Evolutionary conservation across 2,888 invertebrate species (phyloP).

Genomic region (Cataglyphis albicans): DNA sequence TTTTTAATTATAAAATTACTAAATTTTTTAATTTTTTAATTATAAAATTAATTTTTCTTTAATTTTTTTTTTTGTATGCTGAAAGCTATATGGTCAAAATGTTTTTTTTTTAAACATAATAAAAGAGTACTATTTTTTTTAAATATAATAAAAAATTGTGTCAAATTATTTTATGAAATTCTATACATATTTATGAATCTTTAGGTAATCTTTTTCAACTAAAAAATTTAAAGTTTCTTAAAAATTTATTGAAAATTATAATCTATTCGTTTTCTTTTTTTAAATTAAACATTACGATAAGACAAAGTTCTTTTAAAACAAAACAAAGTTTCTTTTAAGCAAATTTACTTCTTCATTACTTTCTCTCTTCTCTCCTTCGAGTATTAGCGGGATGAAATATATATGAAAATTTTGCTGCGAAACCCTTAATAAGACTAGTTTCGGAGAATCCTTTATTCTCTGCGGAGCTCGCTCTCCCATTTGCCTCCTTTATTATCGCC

Average conservation of each 20-base stretch:
- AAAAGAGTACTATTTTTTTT: not conserved
- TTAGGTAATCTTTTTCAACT: not conserved
- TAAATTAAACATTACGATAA: constrained; percentile 29
- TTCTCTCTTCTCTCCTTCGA: not conserved
- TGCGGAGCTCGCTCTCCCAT: constrained; percentile 1
- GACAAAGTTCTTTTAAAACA: constrained; percentile 34
- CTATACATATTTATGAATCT: not conserved
- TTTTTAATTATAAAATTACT: too few relatives aligned
- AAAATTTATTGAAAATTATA: constrained; percentile 29
- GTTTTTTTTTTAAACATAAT: not conserved
- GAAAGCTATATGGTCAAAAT: not conserved
- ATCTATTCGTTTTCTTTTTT: not conserved
- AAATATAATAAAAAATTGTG: not conserved
- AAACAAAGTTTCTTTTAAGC: constrained; percentile 17
- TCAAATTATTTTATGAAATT: not conserved
- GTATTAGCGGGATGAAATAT: constrained; percentile 25
- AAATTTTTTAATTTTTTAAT: not conserved
- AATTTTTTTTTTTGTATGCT: not conserved
- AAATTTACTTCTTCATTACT: constrained; percentile 33
- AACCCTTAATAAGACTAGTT: constrained; percentile 60
- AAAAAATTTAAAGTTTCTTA: not conserved
- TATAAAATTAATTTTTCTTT: constrained; percentile 3
- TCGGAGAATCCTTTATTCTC: constrained; percentile 52
- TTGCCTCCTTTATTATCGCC: constrained; percentile 26
- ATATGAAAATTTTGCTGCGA: constrained; percentile 42